Conservation (phyloP, 1,140 invertebrate genomes). For the Octopus bimaculoides region DNA sequence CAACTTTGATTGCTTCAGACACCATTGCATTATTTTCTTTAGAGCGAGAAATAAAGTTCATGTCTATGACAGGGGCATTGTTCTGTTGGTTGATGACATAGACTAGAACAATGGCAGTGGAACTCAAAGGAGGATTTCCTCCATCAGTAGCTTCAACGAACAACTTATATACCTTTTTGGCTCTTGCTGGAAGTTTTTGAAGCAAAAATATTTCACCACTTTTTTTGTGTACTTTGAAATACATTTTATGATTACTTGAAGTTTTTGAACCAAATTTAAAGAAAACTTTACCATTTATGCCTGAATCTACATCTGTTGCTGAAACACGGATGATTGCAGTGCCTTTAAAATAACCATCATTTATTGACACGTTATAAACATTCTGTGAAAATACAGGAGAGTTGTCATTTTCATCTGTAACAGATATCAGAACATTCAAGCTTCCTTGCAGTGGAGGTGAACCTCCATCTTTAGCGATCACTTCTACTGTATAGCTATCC, state of each 20-base stretch:
- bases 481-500: constrained; percentile 83
- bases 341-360: constrained; percentile 59
- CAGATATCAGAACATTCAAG: constrained; percentile 37
- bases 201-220: constrained; percentile 29
- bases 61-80: constrained; percentile 88
- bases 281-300: constrained; percentile 22
- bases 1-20: constrained; percentile 80
- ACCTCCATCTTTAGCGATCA: constrained; percentile 84
- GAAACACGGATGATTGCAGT: constrained; percentile 78
- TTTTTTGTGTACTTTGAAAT: constrained; percentile 73
- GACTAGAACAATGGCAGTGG: constrained; percentile 77
- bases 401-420: constrained; percentile 88
- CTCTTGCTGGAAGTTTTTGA: constrained; percentile 24
- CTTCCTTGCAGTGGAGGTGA: constrained; percentile 66
- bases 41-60: constrained; percentile 77
- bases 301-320: constrained; percentile 78
- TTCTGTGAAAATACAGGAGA: constrained; percentile 72
- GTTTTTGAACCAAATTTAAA: constrained; percentile 80
- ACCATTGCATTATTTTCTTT: constrained; percentile 92
- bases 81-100: constrained; percentile 88
- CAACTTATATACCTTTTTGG: constrained; percentile 62
- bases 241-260: constrained; percentile 78
- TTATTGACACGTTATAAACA: constrained; percentile 33
- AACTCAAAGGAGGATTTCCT: constrained; percentile 27
- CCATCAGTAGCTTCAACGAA: constrained; percentile 21